Evolutionary conservation across 2,888 invertebrate species (phyloP).

Genomic region (Diogma glabrata): DNA sequence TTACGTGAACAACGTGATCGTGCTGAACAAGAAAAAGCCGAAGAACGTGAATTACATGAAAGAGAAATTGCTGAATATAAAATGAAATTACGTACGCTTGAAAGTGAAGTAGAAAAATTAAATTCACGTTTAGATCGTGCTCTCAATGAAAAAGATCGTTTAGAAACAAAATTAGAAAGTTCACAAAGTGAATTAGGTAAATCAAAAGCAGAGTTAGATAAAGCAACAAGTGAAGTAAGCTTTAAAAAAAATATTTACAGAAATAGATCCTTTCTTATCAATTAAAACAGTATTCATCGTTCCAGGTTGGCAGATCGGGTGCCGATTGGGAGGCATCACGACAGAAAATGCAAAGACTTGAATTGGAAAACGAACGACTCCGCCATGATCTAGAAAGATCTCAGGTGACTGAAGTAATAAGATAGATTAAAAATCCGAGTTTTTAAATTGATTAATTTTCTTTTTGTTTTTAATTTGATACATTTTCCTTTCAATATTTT

Average conservation of each 20-base stretch:
- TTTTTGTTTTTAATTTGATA: too few relatives aligned
- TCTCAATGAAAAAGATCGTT: constrained; percentile 78
- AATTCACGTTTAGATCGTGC: constrained; percentile 79
- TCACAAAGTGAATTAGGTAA: constrained; percentile 90
- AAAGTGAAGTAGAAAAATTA: constrained; percentile 84
- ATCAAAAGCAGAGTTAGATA: constrained; percentile 87
- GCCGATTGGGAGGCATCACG: constrained; percentile 51
- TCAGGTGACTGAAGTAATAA: constrained; percentile 38
- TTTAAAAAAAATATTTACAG: background rate
- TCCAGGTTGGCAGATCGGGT: constrained; percentile 57
- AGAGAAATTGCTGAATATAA: constrained; percentile 90
- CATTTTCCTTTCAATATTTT: too few relatives aligned
- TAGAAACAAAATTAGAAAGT: constrained; percentile 83
- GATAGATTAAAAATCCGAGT: too few relatives aligned
- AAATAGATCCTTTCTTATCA: background rate
- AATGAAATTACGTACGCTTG: constrained; percentile 81
- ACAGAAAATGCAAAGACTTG: constrained; percentile 70
- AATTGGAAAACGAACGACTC: constrained; percentile 81
- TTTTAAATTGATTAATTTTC: constrained; percentile 4
- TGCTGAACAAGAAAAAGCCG: constrained; percentile 90
- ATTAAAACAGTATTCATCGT: constrained; percentile 10
- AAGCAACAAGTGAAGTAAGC: constrained; percentile 67
- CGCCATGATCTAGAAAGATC: constrained; percentile 76
- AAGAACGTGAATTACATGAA: constrained; percentile 88
- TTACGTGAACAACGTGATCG: constrained; percentile 83